Evolutionary conservation across 2,888 invertebrate genomes (phyloP), one percentile per base, ranked within the genome.

Genomic region (Molanna angustata): DNA sequence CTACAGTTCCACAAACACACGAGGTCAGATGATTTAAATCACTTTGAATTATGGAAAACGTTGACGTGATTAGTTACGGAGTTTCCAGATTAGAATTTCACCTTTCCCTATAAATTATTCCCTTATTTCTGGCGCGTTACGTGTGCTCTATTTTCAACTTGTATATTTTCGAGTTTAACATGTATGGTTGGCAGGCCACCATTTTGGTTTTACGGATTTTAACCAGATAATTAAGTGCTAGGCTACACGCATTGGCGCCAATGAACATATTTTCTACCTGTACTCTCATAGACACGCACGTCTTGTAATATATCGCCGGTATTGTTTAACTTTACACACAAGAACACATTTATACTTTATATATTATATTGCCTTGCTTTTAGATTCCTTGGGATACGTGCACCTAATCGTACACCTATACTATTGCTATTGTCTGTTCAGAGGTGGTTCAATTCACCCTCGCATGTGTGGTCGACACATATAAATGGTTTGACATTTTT

Each of bases 181-280:
- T 41, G 41, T 41, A 41, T 41, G 3, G 42, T 27, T 48, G 48
- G 49, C 49, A 40, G 41, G 49, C 32, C 33, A 50, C 50, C 43
- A 50, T 50, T 50, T 54, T 37, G 19, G 54, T 50, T 50, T 40
- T 47, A 47, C 45, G 54, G 54, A 50, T 50, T 50, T 50, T 54
- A 47, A 50, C 42, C 46, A 47, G 50, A 50, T 54, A 54, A 54
- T 54, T 54, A 54, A 54, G 54, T 54, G 54, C 46, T 46, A 46
- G 22, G 22, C 50, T 50, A 54, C 54, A 54, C 54, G 54, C 54
- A 54, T 50, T 50, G 54, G 54, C 54, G 49, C 54, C 54, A 49
- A 41, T 48, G 49, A 39, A 54, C 49, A 54, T 42, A 39, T 48
- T 45, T 48, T 49, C 53, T 54, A 49, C 54, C 49, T 49, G 52